Evolutionary conservation across 2,888 invertebrate species (phyloP).

Genomic region (Ctenicera cuprea): DNA sequence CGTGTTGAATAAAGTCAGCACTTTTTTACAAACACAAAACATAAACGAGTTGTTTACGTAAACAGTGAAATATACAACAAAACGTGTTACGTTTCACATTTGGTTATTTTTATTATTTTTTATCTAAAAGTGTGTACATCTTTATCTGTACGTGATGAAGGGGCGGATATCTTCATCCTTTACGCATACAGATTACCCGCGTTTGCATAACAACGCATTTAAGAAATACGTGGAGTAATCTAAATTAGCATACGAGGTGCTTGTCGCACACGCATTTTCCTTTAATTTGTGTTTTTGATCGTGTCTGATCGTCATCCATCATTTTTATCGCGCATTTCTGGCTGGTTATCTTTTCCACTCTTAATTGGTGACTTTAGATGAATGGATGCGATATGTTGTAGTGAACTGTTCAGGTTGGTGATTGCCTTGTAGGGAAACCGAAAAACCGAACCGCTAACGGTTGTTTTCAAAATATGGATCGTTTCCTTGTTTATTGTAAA

Average conservation of each 20-base stretch:
- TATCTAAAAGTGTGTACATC: not conserved
- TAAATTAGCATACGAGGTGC: constrained; percentile 3
- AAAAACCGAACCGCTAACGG: constrained; percentile 28
- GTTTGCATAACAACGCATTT: constrained; percentile 5
- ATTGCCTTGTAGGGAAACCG: constrained; percentile 19
- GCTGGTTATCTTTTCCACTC: not conserved
- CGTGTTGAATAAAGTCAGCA: not conserved
- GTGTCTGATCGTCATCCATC: constrained; percentile 13
- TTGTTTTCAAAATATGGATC: constrained; percentile 20
- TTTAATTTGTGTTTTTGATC: not conserved
- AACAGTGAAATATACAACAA: not conserved
- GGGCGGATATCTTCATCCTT: not conserved
- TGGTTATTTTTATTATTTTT: too few relatives aligned
- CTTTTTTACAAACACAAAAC: not conserved
- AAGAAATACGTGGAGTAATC: not conserved
- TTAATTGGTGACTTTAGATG: constrained; percentile 30
- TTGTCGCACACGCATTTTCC: not conserved
- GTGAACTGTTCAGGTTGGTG: not conserved
- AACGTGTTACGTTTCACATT: not conserved
- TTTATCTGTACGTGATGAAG: not conserved
- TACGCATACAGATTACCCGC: constrained; percentile 2
- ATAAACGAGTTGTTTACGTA: constrained; percentile 6
- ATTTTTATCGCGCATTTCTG: constrained; percentile 7
- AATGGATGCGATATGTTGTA: constrained; percentile 10
- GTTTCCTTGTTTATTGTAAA: not conserved